A percentile compares a stretch with the other conserved stretches of the same genome.
These are phyloP conservation scores for Xanthorhoe designata DNA, from an alignment of 2,888 invertebrate genomes.

Conservation along the genomic window DNA sequence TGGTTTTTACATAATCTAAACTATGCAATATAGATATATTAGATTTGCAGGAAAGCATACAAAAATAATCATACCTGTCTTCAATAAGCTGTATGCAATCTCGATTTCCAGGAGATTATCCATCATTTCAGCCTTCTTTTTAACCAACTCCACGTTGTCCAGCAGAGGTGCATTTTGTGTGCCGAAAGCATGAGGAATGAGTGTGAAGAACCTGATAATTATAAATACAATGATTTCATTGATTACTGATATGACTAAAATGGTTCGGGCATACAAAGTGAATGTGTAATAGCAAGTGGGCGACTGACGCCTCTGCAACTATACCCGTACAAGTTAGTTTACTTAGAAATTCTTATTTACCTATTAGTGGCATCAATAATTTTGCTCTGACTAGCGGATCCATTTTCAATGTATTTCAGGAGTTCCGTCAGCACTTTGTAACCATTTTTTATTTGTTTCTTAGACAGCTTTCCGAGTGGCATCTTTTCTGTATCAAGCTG, in stretches of 20 bases:
- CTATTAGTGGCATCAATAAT: constrained; percentile 95
- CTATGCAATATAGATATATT: no score
- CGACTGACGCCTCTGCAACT: no score
- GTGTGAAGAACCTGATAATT: constrained; percentile 91
- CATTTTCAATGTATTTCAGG: constrained; percentile 84
- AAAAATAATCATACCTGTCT: constrained; percentile 68
- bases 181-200: constrained; percentile 98
- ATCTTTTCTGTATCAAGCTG: constrained; percentile 97
- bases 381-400: constrained; percentile 71
- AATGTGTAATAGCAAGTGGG: no score
- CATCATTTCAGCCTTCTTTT: constrained; percentile 91
- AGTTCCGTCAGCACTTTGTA: constrained; percentile 92
- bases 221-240: constrained; percentile 6
- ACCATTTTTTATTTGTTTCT: constrained; percentile 94
- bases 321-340: no score
- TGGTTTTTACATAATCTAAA: no score
- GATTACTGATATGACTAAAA: no score
- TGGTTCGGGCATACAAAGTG: no score
- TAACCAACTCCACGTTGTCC: constrained; percentile 90
- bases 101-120: constrained; percentile 97
- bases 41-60: neutral
- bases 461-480: constrained; percentile 98
- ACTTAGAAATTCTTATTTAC: constrained; percentile 43
- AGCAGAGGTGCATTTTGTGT: constrained; percentile 92
- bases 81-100: constrained; percentile 95